Percentiles rank a stretch among this genome's conserved stretches.
Evolutionary conservation across 92 coral and sea anemone genomes (phyloP).

Genomic region (Phenganax stokvisi): DNA sequence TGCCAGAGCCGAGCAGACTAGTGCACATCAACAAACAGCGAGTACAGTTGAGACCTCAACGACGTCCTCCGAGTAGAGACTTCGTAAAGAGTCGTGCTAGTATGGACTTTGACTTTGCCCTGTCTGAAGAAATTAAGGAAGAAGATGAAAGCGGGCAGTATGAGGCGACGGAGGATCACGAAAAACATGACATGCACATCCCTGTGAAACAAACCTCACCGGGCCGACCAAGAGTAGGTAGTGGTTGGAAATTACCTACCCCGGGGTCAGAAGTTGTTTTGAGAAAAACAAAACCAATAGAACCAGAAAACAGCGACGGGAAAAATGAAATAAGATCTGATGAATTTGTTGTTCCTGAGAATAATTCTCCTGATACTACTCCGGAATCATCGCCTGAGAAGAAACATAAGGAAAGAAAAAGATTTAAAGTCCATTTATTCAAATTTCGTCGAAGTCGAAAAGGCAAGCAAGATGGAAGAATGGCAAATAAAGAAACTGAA

Average conservation of each 20-base stretch:
- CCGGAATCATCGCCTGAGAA: slow-evolving; percentile 2
- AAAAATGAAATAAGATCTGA: not conserved
- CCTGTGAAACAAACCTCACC: not conserved
- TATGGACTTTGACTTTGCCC: slow-evolving; percentile 11
- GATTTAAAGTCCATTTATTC: slow-evolving; percentile 22
- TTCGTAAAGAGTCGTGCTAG: slow-evolving; percentile 30
- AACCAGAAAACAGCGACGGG: not conserved
- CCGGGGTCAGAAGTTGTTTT: not conserved
- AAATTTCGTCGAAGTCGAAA: slow-evolving; percentile 25
- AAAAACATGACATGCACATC: not conserved
- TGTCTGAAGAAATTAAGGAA: slow-evolving; percentile 30
- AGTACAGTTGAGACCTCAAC: slow-evolving; percentile 34
- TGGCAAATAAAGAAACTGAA: not conserved
- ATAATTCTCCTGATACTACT: not conserved
- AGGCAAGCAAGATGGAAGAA: slow-evolving; percentile 1
- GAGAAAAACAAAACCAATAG: slow-evolving; percentile 7
- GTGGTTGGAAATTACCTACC: slow-evolving; percentile 30
- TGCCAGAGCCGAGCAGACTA: not conserved
- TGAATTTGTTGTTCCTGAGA: not conserved
- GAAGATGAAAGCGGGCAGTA: slow-evolving; percentile 24
- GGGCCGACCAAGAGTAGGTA: not conserved
- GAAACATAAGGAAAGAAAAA: not conserved
- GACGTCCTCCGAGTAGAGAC: slow-evolving; percentile 31
- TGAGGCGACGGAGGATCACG: slow-evolving; percentile 1
- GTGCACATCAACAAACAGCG: slow-evolving; percentile 22